A percentile compares a stretch with the other conserved stretches of the same genome.
These are phyloP conservation scores for Gymnopithys bicolor DNA, from an alignment of 2,797 vertebrate genomes.

Conservation along the genomic window DNA sequence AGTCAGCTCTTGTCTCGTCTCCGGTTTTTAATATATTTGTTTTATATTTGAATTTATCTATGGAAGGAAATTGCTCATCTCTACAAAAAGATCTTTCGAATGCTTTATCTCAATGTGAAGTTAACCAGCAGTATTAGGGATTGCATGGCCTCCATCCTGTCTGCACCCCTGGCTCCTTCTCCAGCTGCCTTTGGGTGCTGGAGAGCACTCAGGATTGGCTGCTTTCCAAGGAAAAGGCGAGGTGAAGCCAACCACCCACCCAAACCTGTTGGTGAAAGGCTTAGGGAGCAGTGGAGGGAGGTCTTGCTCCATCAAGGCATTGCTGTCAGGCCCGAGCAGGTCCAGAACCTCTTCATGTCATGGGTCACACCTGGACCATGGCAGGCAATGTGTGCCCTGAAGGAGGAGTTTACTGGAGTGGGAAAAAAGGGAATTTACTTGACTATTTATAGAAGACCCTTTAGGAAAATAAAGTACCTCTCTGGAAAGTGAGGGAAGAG, in stretches of 20 bases:
- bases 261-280: background rate
- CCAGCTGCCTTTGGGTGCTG: background rate
- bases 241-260: background rate
- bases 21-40: background rate
- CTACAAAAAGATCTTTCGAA: background rate
- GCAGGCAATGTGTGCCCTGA: rapidly evolving
- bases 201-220: rapidly evolving
- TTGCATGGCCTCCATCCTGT: background rate
- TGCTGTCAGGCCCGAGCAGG: rapidly evolving
- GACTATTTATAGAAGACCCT: background rate
- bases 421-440: constrained; percentile 22
- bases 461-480: constrained; percentile 7
- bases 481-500: background rate
- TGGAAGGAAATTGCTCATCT: constrained; percentile 53
- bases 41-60: background rate
- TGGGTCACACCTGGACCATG: rapidly evolving
- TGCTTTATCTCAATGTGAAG: constrained; percentile 34
- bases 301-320: rapidly evolving
- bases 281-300: background rate
- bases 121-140: constrained; percentile 21
- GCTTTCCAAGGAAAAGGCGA: background rate
- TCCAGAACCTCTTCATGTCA: background rate
- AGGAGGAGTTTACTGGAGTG: background rate
- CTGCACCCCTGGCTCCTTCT: background rate
- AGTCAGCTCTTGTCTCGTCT: background rate